Conservation (phyloP, 2,797 vertebrate genomes). For the Acanthiza pusilla region DNA sequence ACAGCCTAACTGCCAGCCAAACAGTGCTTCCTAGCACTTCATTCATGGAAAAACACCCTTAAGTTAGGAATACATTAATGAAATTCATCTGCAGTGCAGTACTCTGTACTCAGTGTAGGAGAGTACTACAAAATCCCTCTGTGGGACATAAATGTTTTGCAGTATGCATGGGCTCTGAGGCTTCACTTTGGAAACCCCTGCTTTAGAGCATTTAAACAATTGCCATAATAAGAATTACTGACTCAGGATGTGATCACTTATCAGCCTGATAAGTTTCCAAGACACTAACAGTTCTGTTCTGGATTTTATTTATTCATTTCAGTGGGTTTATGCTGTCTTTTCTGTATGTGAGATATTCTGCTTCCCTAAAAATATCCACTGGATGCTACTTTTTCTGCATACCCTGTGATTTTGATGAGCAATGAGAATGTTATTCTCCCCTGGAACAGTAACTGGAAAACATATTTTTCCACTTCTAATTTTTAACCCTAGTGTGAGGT, state of each 20-base stretch:
- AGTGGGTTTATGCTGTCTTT: background rate
- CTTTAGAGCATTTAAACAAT: background rate
- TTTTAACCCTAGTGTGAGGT: background rate
- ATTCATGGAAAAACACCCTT: background rate
- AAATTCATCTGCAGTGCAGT: constrained; percentile 48
- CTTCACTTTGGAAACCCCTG: background rate
- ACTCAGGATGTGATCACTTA: background rate
- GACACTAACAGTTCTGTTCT: background rate
- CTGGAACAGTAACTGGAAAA: background rate
- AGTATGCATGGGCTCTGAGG: background rate
- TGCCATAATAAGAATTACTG: background rate
- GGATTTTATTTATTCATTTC: background rate
- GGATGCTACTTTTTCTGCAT: background rate
- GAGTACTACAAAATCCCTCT: background rate
- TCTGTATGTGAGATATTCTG: background rate
- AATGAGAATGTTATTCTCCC: background rate
- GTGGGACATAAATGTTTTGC: background rate
- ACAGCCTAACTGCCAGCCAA: background rate
- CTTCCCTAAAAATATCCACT: background rate
- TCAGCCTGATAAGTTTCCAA: background rate
- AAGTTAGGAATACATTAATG: background rate
- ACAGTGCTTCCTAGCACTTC: background rate
- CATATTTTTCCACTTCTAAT: background rate
- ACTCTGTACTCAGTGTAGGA: background rate
- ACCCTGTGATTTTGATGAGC: background rate